Evolutionary conservation across 2,888 invertebrate genomes (phyloP).

Genomic region (Sphaerophoria rueppellii): DNA sequence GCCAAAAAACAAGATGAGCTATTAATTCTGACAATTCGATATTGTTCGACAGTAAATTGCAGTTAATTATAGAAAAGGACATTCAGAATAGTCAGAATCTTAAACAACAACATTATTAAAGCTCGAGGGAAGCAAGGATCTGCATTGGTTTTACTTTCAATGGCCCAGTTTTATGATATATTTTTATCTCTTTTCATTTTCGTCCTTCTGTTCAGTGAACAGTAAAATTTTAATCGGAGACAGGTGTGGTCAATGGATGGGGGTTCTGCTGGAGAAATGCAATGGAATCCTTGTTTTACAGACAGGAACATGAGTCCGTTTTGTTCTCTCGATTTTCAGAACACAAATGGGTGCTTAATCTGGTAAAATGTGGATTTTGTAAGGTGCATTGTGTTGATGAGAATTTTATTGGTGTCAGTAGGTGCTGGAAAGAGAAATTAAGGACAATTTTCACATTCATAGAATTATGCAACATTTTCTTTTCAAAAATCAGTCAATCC

Average conservation of each 20-base stretch:
- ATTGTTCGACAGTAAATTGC: slow-evolving; percentile 33
- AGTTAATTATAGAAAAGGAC: slow-evolving; percentile 57
- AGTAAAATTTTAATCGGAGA: slow-evolving; percentile 7
- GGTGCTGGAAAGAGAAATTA: no score
- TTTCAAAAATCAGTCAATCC: no score
- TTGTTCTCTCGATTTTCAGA: slow-evolving; percentile 3
- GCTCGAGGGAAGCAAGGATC: slow-evolving; percentile 23
- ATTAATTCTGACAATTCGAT: slow-evolving; percentile 36
- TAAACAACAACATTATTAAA: neutral
- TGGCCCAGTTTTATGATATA: slow-evolving; percentile 35
- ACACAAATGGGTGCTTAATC: slow-evolving; percentile 2
- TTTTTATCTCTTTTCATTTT: neutral
- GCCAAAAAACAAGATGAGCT: slow-evolving; percentile 41
- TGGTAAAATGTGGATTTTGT: neutral
- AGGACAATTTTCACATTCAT: no score
- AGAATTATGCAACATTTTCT: no score
- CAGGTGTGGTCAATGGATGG: neutral
- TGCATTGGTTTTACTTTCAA: slow-evolving; percentile 41
- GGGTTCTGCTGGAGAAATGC: neutral
- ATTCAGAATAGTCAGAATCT: slow-evolving; percentile 34
- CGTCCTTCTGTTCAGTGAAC: neutral
- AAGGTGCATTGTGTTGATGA: no score
- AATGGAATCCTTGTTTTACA: neutral
- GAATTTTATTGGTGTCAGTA: no score
- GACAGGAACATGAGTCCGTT: slow-evolving; percentile 10